phyloP scores from a whole-genome alignment of 2,888 invertebrate species.

The Aporophyla nigra region DNA sequence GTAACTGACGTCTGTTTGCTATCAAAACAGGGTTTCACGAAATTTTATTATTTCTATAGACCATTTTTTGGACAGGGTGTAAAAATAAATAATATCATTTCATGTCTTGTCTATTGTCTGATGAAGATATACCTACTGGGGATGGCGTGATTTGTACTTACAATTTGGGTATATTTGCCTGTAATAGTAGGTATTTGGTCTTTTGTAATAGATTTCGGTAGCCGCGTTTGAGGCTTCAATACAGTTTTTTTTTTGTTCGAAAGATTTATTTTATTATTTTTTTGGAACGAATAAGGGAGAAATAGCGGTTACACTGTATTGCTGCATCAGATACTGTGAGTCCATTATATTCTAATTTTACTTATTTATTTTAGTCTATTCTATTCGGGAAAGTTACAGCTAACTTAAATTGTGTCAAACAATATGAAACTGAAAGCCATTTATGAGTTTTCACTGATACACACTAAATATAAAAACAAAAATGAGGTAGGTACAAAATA shows the following conservation, averaged over 20 bases:
- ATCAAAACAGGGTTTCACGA: slow-evolving; percentile 11
- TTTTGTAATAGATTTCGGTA: background rate
- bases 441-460: too few species aligned
- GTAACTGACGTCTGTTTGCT: slow-evolving; percentile 38
- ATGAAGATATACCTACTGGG: background rate
- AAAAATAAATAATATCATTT: slow-evolving; percentile 38
- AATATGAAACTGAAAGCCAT: too few species aligned
- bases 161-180: background rate
- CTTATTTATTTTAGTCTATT: too few species aligned
- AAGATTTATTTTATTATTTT: background rate
- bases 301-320: background rate
- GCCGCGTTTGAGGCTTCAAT: background rate
- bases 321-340: background rate
- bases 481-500: too few species aligned
- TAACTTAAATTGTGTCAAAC: too few species aligned
- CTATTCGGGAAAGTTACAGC: too few species aligned
- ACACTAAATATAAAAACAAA: too few species aligned
- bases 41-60: slow-evolving; percentile 27
- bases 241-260: background rate
- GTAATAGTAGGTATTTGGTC: background rate
- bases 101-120: background rate
- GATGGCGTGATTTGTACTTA: background rate
- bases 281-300: background rate
- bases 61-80: slow-evolving; percentile 26
- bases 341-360: background rate